These are phyloP conservation scores for Parotocinclus haroldoi DNA, from an alignment of 2,797 vertebrate genomes.

Conservation along the genomic window DNA sequence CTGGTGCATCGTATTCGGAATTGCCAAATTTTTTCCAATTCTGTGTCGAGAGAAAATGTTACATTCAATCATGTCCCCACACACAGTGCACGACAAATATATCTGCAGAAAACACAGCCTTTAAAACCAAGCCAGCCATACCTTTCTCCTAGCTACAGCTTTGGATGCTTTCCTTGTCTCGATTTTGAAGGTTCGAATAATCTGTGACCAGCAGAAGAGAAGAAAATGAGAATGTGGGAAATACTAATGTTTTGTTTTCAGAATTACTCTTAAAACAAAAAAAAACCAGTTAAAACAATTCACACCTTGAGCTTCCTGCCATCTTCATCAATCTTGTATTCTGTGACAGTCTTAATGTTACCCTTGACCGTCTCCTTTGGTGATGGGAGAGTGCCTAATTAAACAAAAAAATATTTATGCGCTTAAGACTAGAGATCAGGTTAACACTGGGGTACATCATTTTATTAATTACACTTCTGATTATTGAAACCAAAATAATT, in stretches of 20 bases:
- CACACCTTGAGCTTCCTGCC: slow-evolving; percentile 88
- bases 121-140: slow-evolving; percentile 43
- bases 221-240: neutral
- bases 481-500: too few species aligned
- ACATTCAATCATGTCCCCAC: too few species aligned
- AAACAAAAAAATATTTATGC: too few species aligned
- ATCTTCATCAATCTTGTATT: slow-evolving; percentile 92
- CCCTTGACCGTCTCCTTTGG: slow-evolving; percentile 90
- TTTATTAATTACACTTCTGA: too few species aligned
- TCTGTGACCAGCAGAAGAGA: slow-evolving; percentile 61
- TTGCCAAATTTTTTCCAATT: slow-evolving; percentile 98
- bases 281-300: too few species aligned
- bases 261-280: neutral
- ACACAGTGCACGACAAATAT: neutral
- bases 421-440: too few species aligned
- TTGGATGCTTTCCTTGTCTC: slow-evolving; percentile 95
- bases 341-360: slow-evolving; percentile 90
- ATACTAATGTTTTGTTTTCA: neutral
- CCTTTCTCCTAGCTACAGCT: slow-evolving; percentile 92
- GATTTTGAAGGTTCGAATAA: slow-evolving; percentile 91
- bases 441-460: too few species aligned
- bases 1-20: slow-evolving; percentile 84
- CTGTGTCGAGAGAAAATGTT: slow-evolving; percentile 55
- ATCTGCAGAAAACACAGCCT: neutral
- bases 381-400: slow-evolving; percentile 75